Conservation (phyloP, 23 tunicate genomes). For the Halocynthia aurantium region DNA sequence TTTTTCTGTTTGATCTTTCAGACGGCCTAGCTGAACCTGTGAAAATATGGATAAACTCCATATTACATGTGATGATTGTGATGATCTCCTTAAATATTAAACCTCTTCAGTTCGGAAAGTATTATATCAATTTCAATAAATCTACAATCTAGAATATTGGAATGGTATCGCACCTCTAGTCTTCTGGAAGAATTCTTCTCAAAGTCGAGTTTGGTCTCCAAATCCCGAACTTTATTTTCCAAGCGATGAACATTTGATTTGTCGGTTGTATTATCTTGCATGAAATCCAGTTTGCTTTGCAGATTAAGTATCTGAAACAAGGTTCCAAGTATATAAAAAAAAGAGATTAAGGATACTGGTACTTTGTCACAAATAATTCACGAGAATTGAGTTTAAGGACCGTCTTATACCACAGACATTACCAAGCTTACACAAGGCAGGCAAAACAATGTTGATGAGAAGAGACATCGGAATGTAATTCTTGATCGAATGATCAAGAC, state of each 20-base stretch:
- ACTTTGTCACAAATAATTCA: too few relatives aligned
- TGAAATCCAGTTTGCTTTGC: constrained; percentile 58
- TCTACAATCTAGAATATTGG: not conserved
- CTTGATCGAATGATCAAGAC: too few relatives aligned
- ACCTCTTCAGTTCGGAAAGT: not conserved
- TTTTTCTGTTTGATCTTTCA: constrained; percentile 70
- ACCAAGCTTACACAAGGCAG: too few relatives aligned
- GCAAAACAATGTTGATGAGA: too few relatives aligned
- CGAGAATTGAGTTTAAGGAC: too few relatives aligned
- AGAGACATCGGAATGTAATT: too few relatives aligned
- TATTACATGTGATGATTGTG: not conserved
- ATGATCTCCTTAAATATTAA: not conserved
- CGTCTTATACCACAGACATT: too few relatives aligned
- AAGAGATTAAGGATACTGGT: too few relatives aligned
- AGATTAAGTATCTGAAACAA: constrained; percentile 27
- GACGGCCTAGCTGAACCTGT: constrained; percentile 70
- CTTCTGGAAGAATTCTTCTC: constrained; percentile 71
- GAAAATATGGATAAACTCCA: not conserved
- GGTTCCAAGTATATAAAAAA: too few relatives aligned
- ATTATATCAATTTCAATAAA: not conserved
- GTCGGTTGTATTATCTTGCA: constrained; percentile 57
- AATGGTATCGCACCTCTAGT: constrained; percentile 47
- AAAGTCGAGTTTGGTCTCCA: constrained; percentile 88
- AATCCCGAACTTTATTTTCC: constrained; percentile 70
- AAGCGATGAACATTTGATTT: constrained; percentile 45